Evolutionary conservation across 2,113 vertebrate genomes (phyloP), one percentile per base, ranked within the genome.

Genomic region (Candoia aspera): DNA sequence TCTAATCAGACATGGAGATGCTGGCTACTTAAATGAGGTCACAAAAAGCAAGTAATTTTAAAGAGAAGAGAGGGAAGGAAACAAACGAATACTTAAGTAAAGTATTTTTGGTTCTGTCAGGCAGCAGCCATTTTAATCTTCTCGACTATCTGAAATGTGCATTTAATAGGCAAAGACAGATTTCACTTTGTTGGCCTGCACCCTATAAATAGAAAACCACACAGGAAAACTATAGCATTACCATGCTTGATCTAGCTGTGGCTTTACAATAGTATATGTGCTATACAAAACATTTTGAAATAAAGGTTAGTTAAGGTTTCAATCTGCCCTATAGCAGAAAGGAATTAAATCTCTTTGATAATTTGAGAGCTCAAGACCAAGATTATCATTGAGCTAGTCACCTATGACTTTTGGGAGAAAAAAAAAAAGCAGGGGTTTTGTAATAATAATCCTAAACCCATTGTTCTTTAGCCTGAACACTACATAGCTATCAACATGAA

Each of bases 401-500:
- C n/a, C n/a, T 6, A 2, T 23, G 29, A 8, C 6, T 49, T 23
- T 37, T 86, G n/a, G 3, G 1, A 8, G n/a, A 42, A 3, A 29
- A 12, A 12, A 4, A 58, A 62, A 90, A 55, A 54, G 49, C 19
- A 55, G n/a, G 49, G 6, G 64, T 87, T 24, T 84, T 79, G 62
- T 9, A 86, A 24, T 13, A 93, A 10, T 68, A 2, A n/a, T 64
- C 19, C 89, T 53, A 42, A 8, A 3, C 91, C 21, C 53, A 37
- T 91, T 88, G 62, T 94, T 91, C 55, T 15, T 62, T 17, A 5
- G 33, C 33, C 11, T 86, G 29, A 94, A 6, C 9, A 57, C 12
- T 57, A 11, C 54, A 68, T 86, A 42, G 29, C 11, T 29, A 53
- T 83, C 42, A 89, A 4, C 42, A 89, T 17, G 12, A 94, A 94